phyloP scores from a whole-genome alignment of 2,113 vertebrate genomes.

The Vanacampus margaritifer region DNA sequence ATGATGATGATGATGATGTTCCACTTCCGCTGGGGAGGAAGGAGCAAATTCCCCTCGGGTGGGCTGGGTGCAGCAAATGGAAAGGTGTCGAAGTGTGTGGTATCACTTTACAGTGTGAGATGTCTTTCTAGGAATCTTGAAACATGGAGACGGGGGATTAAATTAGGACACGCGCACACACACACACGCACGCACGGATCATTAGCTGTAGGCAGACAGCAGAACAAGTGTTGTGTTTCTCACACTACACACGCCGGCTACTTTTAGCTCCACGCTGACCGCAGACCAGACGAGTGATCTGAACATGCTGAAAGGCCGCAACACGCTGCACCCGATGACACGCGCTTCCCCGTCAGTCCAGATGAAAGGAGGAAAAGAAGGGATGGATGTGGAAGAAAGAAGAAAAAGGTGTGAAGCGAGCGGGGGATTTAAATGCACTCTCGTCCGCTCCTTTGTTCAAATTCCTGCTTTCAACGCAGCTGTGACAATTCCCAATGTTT shows the following conservation, averaged over 20 bases:
- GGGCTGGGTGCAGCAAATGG: constrained; percentile 41
- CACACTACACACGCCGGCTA: constrained; percentile 38
- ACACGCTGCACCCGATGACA: constrained; percentile 18
- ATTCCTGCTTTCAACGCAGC: background rate
- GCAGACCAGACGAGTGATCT: constrained; percentile 24
- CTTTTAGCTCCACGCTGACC: constrained; percentile 11
- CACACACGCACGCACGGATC: constrained; percentile 17
- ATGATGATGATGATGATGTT: constrained; percentile 34
- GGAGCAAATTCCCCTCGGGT: constrained; percentile 35
- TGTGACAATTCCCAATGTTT: background rate
- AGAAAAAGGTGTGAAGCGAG: background rate
- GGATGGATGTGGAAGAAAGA: constrained; percentile 31
- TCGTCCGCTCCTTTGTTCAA: background rate
- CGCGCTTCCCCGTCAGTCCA: constrained; percentile 11
- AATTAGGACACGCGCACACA: constrained; percentile 45
- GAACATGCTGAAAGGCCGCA: constrained; percentile 36
- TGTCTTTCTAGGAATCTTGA: constrained; percentile 47
- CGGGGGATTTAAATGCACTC: background rate
- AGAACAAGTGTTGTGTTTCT: constrained; percentile 66
- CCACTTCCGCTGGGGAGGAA: constrained; percentile 51
- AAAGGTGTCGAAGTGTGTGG: constrained; percentile 41
- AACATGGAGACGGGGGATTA: constrained; percentile 14
- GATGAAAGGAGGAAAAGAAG: background rate
- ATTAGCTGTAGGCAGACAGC: constrained; percentile 52
- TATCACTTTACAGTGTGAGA: constrained; percentile 63